Conservation (phyloP, 2,797 vertebrate species). For the Leptodactylus fallax region DNA sequence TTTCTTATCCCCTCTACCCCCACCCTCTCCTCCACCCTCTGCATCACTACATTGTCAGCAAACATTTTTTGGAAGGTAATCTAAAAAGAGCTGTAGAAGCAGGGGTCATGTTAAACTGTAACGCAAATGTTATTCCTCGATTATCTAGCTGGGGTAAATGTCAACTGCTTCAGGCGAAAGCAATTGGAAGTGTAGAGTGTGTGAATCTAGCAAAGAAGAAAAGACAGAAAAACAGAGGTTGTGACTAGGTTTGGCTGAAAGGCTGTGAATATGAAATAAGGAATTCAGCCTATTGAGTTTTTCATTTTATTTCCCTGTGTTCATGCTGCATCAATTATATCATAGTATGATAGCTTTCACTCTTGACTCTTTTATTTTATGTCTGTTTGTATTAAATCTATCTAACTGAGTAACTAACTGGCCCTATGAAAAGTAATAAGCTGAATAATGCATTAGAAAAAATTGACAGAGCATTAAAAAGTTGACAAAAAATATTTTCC, state of each 20-base stretch:
- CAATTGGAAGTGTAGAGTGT: slow-evolving; percentile 78
- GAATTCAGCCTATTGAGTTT: slow-evolving; percentile 58
- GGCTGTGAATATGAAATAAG: slow-evolving; percentile 70
- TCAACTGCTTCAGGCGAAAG: slow-evolving; percentile 88
- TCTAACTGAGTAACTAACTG: slow-evolving; percentile 18
- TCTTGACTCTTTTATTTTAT: slow-evolving; percentile 61
- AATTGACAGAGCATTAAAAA: neutral
- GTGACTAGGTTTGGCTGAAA: slow-evolving; percentile 67
- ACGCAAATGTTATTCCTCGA: slow-evolving; percentile 97
- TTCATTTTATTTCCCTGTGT: slow-evolving; percentile 61
- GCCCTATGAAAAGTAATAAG: slow-evolving; percentile 45
- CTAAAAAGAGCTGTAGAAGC: slow-evolving; percentile 92
- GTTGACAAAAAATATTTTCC: too few species aligned
- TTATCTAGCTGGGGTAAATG: slow-evolving; percentile 95
- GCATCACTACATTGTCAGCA: slow-evolving; percentile 82
- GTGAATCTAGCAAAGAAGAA: slow-evolving; percentile 70
- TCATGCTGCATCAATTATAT: slow-evolving; percentile 55
- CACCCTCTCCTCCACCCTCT: slow-evolving; percentile 77
- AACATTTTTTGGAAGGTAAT: slow-evolving; percentile 86
- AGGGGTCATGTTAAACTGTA: slow-evolving; percentile 95
- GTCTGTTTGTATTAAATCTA: slow-evolving; percentile 41
- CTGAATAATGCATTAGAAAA: slow-evolving; percentile 41
- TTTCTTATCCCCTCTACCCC: slow-evolving; percentile 70
- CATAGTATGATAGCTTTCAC: slow-evolving; percentile 58
- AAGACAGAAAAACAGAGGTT: slow-evolving; percentile 67